Evolutionary conservation across 1,140 invertebrate genomes (phyloP).

Genomic region (Armadillidium nasatum): DNA sequence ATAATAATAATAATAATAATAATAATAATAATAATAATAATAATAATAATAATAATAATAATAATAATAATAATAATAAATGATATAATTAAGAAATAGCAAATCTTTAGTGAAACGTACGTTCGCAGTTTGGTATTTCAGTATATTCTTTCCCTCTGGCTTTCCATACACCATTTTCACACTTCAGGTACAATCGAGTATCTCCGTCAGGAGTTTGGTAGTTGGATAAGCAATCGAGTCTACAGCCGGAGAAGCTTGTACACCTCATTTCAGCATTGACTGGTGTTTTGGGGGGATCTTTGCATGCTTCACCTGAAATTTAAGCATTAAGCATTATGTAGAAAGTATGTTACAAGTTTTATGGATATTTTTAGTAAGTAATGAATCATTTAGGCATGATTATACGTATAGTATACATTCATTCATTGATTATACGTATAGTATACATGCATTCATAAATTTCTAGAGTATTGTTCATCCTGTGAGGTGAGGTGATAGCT

Average conservation of each 20-base stretch:
- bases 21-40: neutral
- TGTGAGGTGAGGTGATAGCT: too few species aligned
- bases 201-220: slow-evolving; percentile 65
- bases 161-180: slow-evolving; percentile 61
- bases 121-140: slow-evolving; percentile 61
- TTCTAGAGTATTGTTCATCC: too few species aligned
- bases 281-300: slow-evolving; percentile 28
- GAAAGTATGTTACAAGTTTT: too few species aligned
- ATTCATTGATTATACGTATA: too few species aligned
- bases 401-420: too few species aligned
- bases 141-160: slow-evolving; percentile 54
- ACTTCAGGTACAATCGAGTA: slow-evolving; percentile 58
- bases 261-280: slow-evolving; percentile 33
- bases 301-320: slow-evolving; percentile 26
- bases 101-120: slow-evolving; percentile 50
- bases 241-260: slow-evolving; percentile 55
- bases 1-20: neutral
- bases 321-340: too few species aligned
- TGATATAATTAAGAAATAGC: too few species aligned
- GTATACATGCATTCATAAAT: too few species aligned
- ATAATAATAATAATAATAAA: too few species aligned
- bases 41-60: neutral
- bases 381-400: too few species aligned
- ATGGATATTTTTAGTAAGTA: too few species aligned
- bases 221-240: slow-evolving; percentile 58